A percentile compares a stretch with the other conserved stretches of the same genome.
Evolutionary conservation across 2,888 invertebrate genomes (phyloP).

Genomic region (Spicauda simplicius): DNA sequence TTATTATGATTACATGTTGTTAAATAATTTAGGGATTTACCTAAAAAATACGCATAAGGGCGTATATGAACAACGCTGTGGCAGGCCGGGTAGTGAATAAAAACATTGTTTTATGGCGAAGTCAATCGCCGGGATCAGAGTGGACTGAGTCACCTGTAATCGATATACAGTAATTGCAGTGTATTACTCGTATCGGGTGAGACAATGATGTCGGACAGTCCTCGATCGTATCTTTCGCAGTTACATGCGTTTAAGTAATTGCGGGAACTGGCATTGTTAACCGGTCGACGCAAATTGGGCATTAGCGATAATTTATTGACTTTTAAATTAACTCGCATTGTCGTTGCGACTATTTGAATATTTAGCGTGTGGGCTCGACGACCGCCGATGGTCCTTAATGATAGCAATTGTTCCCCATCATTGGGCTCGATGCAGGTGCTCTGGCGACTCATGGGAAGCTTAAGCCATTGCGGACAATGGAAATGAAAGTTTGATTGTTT

Average conservation of each 20-base stretch:
- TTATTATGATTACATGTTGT: too few relatives aligned
- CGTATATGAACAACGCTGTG: not conserved
- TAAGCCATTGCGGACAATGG: slow-evolving; percentile 26
- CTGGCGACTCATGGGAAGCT: slow-evolving; percentile 44
- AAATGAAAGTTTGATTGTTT: slow-evolving; percentile 30
- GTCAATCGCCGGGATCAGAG: slow-evolving; percentile 72
- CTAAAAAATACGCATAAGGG: not conserved
- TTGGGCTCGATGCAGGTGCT: slow-evolving; percentile 76
- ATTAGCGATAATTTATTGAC: slow-evolving; percentile 83
- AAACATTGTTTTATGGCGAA: slow-evolving; percentile 75
- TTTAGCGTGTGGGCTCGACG: slow-evolving; percentile 73
- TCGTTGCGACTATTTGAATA: slow-evolving; percentile 77
- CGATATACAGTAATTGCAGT: slow-evolving; percentile 80
- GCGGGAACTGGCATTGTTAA: slow-evolving; percentile 83
- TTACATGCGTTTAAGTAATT: slow-evolving; percentile 84
- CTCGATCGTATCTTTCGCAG: slow-evolving; percentile 77
- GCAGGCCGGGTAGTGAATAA: slow-evolving; percentile 52
- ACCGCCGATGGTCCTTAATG: slow-evolving; percentile 73
- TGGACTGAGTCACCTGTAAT: slow-evolving; percentile 76
- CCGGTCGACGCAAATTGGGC: slow-evolving; percentile 82
- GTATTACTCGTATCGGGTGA: slow-evolving; percentile 66
- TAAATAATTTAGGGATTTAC: too few relatives aligned
- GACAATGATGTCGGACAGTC: slow-evolving; percentile 70
- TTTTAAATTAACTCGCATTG: slow-evolving; percentile 80
- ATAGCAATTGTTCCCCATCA: slow-evolving; percentile 81